Evolutionary conservation across 2,113 vertebrate species (phyloP), one percentile per base, ranked within the genome.

Genomic region (Dascyllus trimaculatus): DNA sequence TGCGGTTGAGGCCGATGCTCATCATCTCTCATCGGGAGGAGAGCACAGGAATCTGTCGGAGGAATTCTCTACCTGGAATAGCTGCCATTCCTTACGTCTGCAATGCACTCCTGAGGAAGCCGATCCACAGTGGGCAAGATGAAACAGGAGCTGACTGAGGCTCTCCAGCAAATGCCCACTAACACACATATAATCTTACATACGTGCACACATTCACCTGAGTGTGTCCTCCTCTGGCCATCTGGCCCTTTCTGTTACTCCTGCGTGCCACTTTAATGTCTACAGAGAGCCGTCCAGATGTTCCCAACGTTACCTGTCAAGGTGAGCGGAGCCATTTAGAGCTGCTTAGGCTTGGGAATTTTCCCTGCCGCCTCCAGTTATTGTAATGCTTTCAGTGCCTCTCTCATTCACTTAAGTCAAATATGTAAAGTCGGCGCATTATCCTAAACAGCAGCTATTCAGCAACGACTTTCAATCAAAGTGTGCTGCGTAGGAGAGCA

Each of bases 251-350:
- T 59, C 74, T 78, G 64, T 26, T 76, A 26, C 54, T 13, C 45
- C 61, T 69, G 80, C 35, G 58, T 84, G 71, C 53, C 68, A 38
- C 60, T 77, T 6, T 71, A 67, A 62, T 78, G 80, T 80, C 78
- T 78, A 2, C 76, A 76, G 85, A 84, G 82, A 83, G 73, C 9
- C 0, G 1, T 85, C 82, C 90, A 92, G 88, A 93, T 93, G 88
- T 93, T 91, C 81, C 78, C 75, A 69, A 56, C 51, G 58, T 71
- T 80, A 66, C 52, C 79, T 81, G 84, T 88, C 76, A 86, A 78
- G 89, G 85, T 80, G 75, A 88, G 77, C 66, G 4, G 59, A 82
- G 71, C 81, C 79, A 52, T 80, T 82, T 59, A 70, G 62, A 77
- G 78, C 61, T 54, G 43, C 70, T 82, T 61, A 69, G 58, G 68